A percentile compares a stretch with the other conserved stretches of the same genome.
These are phyloP conservation scores for Poeciliopsis prolifica DNA, from an alignment of 2,113 vertebrate genomes.

Conservation along the genomic window DNA sequence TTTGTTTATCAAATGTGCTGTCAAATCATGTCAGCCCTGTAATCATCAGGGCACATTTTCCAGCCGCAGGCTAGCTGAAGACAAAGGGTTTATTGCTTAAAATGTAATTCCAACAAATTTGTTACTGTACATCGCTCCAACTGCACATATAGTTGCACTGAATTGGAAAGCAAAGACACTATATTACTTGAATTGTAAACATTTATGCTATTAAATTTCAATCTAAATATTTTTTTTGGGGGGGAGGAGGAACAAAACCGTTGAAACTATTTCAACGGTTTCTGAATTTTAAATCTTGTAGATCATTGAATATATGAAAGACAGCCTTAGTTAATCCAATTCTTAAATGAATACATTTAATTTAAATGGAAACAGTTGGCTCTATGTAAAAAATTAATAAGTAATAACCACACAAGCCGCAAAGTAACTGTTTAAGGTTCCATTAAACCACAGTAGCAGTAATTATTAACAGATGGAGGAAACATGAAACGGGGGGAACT, in stretches of 20 bases:
- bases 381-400: too few relatives aligned
- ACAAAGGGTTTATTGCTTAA: conserved; percentile 38
- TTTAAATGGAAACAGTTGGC: not conserved
- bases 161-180: conserved; percentile 32
- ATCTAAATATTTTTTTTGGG: conserved; percentile 34
- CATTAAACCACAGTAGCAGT: not conserved
- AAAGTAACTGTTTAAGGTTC: not conserved
- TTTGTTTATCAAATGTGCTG: conserved; percentile 81
- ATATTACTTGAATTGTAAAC: conserved; percentile 65
- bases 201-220: conserved; percentile 54
- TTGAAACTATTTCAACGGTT: too few relatives aligned
- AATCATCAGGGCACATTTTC: conserved; percentile 61
- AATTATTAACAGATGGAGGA: not conserved
- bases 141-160: conserved; percentile 54
- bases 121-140: conserved; percentile 46
- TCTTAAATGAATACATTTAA: not conserved
- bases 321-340: too few relatives aligned
- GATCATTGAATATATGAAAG: not conserved
- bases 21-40: conserved; percentile 74
- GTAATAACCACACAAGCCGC: not conserved
- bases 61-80: conserved; percentile 51
- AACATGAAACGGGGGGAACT: not conserved
- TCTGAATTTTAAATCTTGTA: conserved; percentile 52
- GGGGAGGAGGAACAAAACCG: too few relatives aligned
- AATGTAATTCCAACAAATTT: conserved; percentile 61